Evolutionary conservation across 2,888 invertebrate species (phyloP).

Genomic region (Oeneis ivallda): DNA sequence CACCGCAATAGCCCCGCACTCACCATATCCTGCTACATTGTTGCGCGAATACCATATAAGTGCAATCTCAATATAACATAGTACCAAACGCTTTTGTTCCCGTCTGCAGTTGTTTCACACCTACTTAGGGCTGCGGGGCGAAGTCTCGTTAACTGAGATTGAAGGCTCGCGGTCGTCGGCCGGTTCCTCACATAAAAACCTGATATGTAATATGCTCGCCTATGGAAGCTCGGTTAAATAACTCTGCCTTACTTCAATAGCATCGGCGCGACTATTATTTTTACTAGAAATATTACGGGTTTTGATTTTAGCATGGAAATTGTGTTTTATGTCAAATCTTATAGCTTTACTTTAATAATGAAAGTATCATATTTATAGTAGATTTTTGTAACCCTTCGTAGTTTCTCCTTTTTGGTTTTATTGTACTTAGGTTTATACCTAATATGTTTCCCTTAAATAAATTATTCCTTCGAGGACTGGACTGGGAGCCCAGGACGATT

Average conservation of each 20-base stretch:
- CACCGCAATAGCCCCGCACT: slow-evolving; percentile 6
- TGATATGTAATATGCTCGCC: slow-evolving; percentile 51
- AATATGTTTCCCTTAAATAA: too few relatives aligned
- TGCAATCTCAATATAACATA: slow-evolving; percentile 43
- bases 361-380: not conserved
- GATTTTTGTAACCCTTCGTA: too few relatives aligned
- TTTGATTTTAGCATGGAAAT: slow-evolving; percentile 12
- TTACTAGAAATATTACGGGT: slow-evolving; percentile 18
- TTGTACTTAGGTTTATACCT: too few relatives aligned
- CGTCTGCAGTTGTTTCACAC: slow-evolving; percentile 70
- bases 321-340: not conserved
- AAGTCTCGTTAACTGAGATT: slow-evolving; percentile 73
- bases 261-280: slow-evolving; percentile 33
- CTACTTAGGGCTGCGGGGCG: slow-evolving; percentile 65
- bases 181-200: slow-evolving; percentile 54
- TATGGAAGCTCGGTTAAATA: slow-evolving; percentile 46
- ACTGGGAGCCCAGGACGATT: too few relatives aligned
- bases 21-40: slow-evolving; percentile 22
- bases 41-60: slow-evolving; percentile 44
- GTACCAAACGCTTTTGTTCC: slow-evolving; percentile 62
- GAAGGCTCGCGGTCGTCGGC: slow-evolving; percentile 74
- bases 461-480: too few relatives aligned
- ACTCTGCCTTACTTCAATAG: slow-evolving; percentile 37
- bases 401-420: too few relatives aligned
- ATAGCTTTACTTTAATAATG: slow-evolving; percentile 6